Evolutionary conservation across 2,113 vertebrate genomes (phyloP), one percentile per base, ranked within the genome.

Genomic region (Siniperca knerii): DNA sequence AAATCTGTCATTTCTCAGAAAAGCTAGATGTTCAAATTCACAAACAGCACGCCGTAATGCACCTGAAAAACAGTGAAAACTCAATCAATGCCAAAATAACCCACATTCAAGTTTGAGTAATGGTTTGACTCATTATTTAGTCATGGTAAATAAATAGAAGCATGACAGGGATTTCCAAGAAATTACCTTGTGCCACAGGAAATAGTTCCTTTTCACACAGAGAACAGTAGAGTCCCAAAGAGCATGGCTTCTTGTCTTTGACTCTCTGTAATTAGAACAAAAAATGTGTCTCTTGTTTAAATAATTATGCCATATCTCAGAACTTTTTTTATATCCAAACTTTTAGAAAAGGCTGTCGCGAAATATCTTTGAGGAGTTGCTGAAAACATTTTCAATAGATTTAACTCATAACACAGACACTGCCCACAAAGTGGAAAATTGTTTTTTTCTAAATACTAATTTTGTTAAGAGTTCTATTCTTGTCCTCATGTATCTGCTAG

Each of bases 141-240:
- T 8, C 0, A 3, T 35, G 25, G 1, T 69, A 35, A 60, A 46
- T 37, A 20, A 20, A 40, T 0, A 13, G 2, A 69, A 61, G 62
- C 13, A 33, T 8, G n/a, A 25, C 23, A 44, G n/a, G 10, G 4
- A 52, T 33, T 48, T 69, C 23, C 48, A 11, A 81, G 46, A 68
- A 58, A 69, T 70, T 62, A 91, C 86, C 86, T 13, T 50, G 69
- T 13, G 62, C 82, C 18, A 66, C 48, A 65, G 87, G 83, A 57
- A 91, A 87, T 1, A 85, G 78, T 64, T 89, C 62, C 40, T 37
- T 54, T 18, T 79, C 77, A 91, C 94, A 96, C 20, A 75, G 13
- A 84, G 81, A 68, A 86, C 93, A 96, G 68, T 90, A 76, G 76
- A 96, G 86, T 89, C 90, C 94, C 87, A 83, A 75, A 77, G 83